Evolutionary conservation across 2,797 vertebrate species (phyloP).

Genomic region (Okamejei kenojei): DNA sequence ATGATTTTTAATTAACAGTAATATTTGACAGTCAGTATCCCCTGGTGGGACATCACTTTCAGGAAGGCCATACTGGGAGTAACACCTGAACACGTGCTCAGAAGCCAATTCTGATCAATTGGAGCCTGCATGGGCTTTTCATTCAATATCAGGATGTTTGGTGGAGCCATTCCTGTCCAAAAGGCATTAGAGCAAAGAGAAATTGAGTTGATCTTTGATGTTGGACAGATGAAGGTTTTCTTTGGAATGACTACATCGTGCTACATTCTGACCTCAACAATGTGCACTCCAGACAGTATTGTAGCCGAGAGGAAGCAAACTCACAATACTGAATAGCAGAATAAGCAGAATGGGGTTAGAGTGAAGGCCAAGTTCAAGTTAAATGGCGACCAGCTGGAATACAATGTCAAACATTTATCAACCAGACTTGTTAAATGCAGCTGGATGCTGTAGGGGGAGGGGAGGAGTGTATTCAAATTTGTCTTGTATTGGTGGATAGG

Average conservation of each 20-base stretch:
- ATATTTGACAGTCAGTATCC: no score
- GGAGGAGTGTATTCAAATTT: neutral
- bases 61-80: no score
- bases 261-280: neutral
- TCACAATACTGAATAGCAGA: neutral
- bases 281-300: neutral
- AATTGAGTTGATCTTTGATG: neutral
- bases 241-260: neutral
- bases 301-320: neutral
- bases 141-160: neutral
- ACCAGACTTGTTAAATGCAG: neutral
- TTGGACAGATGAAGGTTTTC: neutral
- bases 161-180: neutral
- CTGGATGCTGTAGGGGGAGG: neutral
- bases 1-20: no score
- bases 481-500: neutral
- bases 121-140: no score
- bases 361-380: neutral
- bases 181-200: neutral
- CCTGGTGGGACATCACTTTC: no score
- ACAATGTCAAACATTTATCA: neutral
- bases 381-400: neutral
- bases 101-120: no score
- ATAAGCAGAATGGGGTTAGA: neutral
- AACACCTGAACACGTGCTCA: no score